Percentiles rank a stretch among this genome's conserved stretches.
These are phyloP conservation scores for Falcunculus frontatus DNA, from an alignment of 2,113 vertebrate species.

Conservation along the genomic window DNA sequence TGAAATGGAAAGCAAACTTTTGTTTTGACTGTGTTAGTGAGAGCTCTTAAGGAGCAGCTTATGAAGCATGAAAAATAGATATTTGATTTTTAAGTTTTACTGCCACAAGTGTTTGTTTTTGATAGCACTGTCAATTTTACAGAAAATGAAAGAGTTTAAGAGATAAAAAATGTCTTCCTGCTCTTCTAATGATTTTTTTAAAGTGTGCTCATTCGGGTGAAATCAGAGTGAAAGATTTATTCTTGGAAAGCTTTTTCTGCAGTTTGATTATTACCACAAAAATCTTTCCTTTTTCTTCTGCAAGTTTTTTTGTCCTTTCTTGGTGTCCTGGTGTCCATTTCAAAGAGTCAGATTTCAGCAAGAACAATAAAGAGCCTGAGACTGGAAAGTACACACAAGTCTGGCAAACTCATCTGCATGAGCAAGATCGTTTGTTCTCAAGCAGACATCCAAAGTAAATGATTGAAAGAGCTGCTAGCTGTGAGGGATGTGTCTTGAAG, in stretches of 20 bases:
- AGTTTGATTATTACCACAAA: conserved; percentile 11
- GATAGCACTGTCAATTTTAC: not conserved
- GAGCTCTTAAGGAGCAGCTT: not conserved
- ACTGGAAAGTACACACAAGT: conserved; percentile 84
- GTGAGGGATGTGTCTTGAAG: conserved; percentile 74
- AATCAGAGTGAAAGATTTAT: conserved; percentile 7
- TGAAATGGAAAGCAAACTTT: not conserved
- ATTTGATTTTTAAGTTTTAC: not conserved
- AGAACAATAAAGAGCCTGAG: conserved; percentile 86
- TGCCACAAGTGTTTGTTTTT: not conserved
- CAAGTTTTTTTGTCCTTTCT: conserved; percentile 39
- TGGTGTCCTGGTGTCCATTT: conserved; percentile 81
- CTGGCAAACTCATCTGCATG: conserved; percentile 87
- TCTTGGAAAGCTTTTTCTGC: conserved; percentile 16
- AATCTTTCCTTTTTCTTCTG: not conserved
- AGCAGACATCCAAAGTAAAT: conserved; percentile 76
- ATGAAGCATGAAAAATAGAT: not conserved
- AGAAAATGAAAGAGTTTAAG: not conserved
- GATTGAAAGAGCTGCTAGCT: conserved; percentile 72
- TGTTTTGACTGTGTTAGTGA: conserved; percentile 19
- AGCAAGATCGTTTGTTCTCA: conserved; percentile 75
- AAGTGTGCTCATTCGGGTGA: not conserved
- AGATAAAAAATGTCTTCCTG: not conserved
- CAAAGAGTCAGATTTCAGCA: conserved; percentile 87
- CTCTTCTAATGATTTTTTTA: not conserved